Conservation (phyloP, 92 coral and sea anemone genomes). For the Zoanthus sansibaricus region DNA sequence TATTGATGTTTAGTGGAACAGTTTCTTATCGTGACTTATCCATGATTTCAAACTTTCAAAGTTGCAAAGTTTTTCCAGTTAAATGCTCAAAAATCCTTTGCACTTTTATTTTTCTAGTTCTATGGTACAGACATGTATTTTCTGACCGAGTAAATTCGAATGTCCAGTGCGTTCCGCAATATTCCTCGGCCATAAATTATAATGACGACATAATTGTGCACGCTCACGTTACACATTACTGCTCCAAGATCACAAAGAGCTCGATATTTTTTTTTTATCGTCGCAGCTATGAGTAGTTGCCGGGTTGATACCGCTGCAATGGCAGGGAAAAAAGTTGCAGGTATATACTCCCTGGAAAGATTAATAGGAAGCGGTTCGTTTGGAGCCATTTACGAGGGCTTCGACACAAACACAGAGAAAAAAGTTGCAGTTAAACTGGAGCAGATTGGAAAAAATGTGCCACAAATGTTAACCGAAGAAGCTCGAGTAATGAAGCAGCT, state of each 20-base stretch:
- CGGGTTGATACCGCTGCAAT: constrained; percentile 9
- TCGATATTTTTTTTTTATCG: too few relatives aligned
- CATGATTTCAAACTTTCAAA: too few relatives aligned
- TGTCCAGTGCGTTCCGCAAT: not conserved
- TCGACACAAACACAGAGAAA: constrained; percentile 62
- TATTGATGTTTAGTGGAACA: too few relatives aligned
- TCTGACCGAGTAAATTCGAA: not conserved
- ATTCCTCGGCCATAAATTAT: too few relatives aligned
- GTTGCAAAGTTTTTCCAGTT: too few relatives aligned
- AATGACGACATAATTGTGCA: constrained; percentile 44
- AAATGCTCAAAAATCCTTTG: too few relatives aligned
- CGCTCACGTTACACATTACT: not conserved
- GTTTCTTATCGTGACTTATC: too few relatives aligned
- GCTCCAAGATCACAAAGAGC: too few relatives aligned
- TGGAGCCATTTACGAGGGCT: constrained; percentile 71
- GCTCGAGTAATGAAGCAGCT: constrained; percentile 44
- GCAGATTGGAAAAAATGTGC: not conserved
- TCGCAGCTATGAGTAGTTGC: constrained; percentile 49
- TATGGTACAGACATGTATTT: not conserved
- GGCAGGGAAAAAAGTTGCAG: constrained; percentile 56
- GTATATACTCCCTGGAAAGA: constrained; percentile 60
- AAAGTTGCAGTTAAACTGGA: constrained; percentile 75
- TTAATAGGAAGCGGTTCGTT: constrained; percentile 80
- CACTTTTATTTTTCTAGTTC: too few relatives aligned
- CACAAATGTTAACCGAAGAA: constrained; percentile 60